Evolutionary conservation across 2,888 invertebrate genomes (phyloP), one percentile per base, ranked within the genome.

Genomic region (Tineola bisselliella): DNA sequence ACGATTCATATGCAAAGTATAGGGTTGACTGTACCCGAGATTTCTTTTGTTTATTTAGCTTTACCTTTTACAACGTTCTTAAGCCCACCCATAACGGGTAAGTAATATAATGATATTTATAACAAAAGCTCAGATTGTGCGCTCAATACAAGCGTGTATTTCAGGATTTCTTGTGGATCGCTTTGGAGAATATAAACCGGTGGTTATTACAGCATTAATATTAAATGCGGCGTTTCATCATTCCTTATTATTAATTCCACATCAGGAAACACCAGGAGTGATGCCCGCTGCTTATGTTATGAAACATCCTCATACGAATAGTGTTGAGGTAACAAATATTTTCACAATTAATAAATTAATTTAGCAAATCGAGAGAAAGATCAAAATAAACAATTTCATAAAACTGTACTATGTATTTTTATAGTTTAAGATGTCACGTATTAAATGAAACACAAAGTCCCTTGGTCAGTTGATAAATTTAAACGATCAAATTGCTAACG

Each of bases 1-100:
- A 94, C 95, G 1, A 92, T 96, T 66, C 96, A 95, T 83, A 96
- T 96, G 96, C 94, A 94, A 80, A 92, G 94, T 71, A 92, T 96
- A 74, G 96, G 96, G 63, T 87, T 96, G 62, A 93, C 93, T 57
- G 92, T 95, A 66, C 92, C 94, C 69, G 94, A 96, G 86, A 94
- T 95, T 64, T 94, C 94, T 61, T 91, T 95, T 71, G 93, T 96
- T 68, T 96, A 95, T 81, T 89, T 95, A 69, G 92, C 94, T 1
- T 88, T 96, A 71, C 95, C 96, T 8, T 92, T 96, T 69, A 93
- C 95, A 6, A 94, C 95, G 6, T 94, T 96, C 74, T 82, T 96
- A 66, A 93, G 95, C 68, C 93, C 95, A 31, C 95, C 95, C 15
- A 88, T 95, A 59, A 93, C 95, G 75, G 92, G 92, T 92, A 84